These are phyloP conservation scores for Ecdyonurus torrentis DNA, from an alignment of 2,888 invertebrate genomes.

Conservation along the genomic window DNA sequence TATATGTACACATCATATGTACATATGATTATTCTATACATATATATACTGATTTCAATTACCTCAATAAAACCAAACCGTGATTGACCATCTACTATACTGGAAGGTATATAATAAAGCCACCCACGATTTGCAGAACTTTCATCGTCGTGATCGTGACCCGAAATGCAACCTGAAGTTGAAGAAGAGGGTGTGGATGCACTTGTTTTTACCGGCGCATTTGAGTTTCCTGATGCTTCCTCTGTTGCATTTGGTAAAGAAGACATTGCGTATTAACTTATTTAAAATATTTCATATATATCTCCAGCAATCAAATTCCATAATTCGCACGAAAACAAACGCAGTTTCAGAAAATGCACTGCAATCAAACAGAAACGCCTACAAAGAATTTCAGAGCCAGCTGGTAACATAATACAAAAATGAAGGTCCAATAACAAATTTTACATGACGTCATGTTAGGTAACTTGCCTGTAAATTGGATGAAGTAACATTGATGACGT, in stretches of 20 bases:
- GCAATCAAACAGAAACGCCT: too few species aligned
- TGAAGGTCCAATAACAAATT: too few species aligned
- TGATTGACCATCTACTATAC: background rate
- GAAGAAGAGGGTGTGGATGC: background rate
- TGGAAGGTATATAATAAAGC: background rate
- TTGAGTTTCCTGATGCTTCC: background rate
- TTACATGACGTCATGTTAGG: too few species aligned
- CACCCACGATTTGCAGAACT: background rate
- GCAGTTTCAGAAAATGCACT: too few species aligned
- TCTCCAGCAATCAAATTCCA: background rate
- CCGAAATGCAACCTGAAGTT: background rate
- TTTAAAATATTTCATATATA: background rate
- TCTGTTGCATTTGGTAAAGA: background rate
- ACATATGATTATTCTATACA: too few species aligned
- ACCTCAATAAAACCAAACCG: conserved; percentile 1
- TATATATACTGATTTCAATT: too few species aligned
- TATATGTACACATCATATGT: too few species aligned
- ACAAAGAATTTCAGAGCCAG: too few species aligned
- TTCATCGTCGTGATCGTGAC: background rate
- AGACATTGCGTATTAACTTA: background rate
- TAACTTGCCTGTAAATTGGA: too few species aligned
- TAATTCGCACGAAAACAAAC: too few species aligned
- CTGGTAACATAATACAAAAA: too few species aligned
- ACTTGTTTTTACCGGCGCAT: background rate
- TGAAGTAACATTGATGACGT: too few species aligned